Evolutionary conservation across 2,797 vertebrate genomes (phyloP).

Genomic region (Tangara arthus): DNA sequence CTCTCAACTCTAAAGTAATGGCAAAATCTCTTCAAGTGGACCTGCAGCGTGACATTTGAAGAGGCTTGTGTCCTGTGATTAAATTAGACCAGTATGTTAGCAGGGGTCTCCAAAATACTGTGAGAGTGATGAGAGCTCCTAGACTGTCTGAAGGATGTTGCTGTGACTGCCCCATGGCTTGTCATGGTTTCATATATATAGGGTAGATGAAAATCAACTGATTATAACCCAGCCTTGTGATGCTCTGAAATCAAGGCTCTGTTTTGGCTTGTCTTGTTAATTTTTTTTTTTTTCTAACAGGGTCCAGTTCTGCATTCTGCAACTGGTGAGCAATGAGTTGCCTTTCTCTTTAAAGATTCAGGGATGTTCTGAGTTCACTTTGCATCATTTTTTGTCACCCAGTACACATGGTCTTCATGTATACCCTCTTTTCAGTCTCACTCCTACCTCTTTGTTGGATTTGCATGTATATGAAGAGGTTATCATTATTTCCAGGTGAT

Average conservation of each 20-base stretch:
- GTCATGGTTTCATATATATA: neutral
- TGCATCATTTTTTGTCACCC: neutral
- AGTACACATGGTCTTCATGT: rapidly evolving
- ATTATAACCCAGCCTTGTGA: neutral
- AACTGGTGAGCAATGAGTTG: neutral
- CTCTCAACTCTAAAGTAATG: neutral
- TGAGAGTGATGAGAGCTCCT: neutral
- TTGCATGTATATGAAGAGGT: neutral
- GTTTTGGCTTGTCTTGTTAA: neutral
- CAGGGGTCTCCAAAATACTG: neutral
- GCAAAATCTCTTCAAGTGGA: neutral
- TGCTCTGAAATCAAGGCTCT: neutral
- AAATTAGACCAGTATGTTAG: neutral
- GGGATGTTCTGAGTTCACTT: neutral
- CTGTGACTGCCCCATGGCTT: neutral
- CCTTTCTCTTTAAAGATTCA: neutral
- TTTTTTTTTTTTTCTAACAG: neutral
- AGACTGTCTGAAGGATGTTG: neutral
- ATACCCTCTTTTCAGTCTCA: neutral
- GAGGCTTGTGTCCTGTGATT: neutral
- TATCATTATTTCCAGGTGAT: neutral
- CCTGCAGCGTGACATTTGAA: neutral
- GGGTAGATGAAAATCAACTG: neutral
- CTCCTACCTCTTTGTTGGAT: neutral
- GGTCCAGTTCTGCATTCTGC: neutral